Base-by-base conservation (phyloP, 2,888 invertebrate genomes). In the Mechanitis messenoides region DNA sequence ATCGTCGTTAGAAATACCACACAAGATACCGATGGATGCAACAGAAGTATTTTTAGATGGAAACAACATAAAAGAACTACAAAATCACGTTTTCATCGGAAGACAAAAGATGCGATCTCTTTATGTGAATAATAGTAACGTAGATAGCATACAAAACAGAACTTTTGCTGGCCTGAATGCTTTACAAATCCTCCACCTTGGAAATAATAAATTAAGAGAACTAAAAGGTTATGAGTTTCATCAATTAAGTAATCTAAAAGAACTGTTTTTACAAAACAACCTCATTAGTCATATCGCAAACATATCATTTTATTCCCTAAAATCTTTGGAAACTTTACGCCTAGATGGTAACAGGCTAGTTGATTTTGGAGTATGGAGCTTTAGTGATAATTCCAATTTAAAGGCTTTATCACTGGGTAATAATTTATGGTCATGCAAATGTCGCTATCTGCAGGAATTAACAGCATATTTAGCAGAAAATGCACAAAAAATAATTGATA, bases 11-110 rank as follows among this genome's bases (percentile, higher is more conserved):
- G 94, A 95, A 81, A 93, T 97, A 72, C 97, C 97, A 0, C 92
- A 93, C 45, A 93, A 95, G 72, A 94, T 98, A 76, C 98, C 98
- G 1, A 97, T 97, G 95, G 97, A 98, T 78, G 96, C 97, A 6
- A 97, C 97, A 6, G 96, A 97, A 80, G 93, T 98, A 66, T 97
- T 96, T 81, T 89, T 98, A 75, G 97, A 97, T 79, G 97, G 97
- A 47, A 97, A 97, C 83, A 93, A 96, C 75, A 92, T 98, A 71
- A 93, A 93, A 66, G 94, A 95, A 74, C 87, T 98, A 70, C 94
- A 95, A 79, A 94, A 95, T 77, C 95, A 97, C 79, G 95, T 95
- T 60, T 97, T 98, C 82, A 95, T 97, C 70, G 97, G 97, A 0
- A 92, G 97, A 58, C 97, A 97, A 80, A 96, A 96, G 84, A 94